Evolutionary conservation across 2,797 vertebrate species (phyloP).

Genomic region (Botia almorhae): DNA sequence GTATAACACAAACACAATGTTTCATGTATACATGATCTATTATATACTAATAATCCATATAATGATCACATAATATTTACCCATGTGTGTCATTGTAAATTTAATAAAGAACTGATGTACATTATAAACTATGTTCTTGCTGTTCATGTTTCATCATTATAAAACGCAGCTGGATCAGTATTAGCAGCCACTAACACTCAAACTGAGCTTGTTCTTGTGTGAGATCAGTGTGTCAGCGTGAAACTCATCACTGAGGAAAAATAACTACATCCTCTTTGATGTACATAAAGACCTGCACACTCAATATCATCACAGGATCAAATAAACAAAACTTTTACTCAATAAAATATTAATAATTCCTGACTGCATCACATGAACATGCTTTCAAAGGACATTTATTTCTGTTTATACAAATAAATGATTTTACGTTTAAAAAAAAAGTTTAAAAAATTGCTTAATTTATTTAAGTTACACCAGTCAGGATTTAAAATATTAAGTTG

Average conservation of each 20-base stretch:
- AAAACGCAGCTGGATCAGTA: constrained; percentile 1
- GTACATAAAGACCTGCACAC: not conserved
- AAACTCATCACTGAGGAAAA: not conserved
- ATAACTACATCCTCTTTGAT: not conserved
- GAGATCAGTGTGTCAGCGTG: not conserved
- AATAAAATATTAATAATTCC: not conserved
- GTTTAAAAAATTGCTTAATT: no score
- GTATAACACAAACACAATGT: not conserved
- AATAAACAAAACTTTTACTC: not conserved
- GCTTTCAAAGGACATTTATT: not conserved
- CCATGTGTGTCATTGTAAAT: not conserved
- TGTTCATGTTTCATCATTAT: constrained; percentile 10
- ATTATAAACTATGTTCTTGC: not conserved
- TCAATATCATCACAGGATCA: not conserved
- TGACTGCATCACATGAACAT: not conserved
- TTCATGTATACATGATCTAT: not conserved
- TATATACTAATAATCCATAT: not conserved
- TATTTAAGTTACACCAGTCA: no score
- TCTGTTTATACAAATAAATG: not conserved
- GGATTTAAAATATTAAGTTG: no score
- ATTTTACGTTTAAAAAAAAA: not conserved
- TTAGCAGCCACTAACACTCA: not conserved
- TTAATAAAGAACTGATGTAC: constrained; percentile 12
- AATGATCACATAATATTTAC: not conserved
- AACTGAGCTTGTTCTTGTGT: not conserved